Percentiles rank a stretch among this genome's conserved stretches.
phyloP scores from a whole-genome alignment of 2,113 vertebrate species.

The Paralichthys olivaceus region DNA sequence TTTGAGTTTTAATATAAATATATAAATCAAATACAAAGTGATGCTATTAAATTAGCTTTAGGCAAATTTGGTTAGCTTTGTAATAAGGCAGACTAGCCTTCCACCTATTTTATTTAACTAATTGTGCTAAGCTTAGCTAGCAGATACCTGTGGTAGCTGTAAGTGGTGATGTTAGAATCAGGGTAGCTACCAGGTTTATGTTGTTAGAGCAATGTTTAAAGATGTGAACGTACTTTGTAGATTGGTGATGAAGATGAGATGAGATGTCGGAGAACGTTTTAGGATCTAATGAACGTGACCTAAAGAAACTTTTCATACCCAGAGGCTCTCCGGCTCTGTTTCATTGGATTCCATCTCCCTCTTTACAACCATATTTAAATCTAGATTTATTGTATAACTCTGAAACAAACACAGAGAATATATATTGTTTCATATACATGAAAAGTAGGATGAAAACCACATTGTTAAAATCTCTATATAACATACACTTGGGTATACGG shows the following conservation, averaged over 20 bases:
- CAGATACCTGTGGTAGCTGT: not conserved
- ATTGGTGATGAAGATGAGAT: conserved; percentile 45
- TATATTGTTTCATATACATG: conserved; percentile 2
- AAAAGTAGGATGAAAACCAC: not conserved
- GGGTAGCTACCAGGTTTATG: not conserved
- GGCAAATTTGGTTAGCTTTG: not conserved
- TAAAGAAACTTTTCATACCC: conserved; percentile 58
- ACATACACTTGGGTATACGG: too few relatives aligned
- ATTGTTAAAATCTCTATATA: not conserved
- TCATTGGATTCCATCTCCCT: conserved; percentile 66
- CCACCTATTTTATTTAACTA: not conserved
- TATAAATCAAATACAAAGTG: not conserved
- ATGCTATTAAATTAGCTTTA: not conserved
- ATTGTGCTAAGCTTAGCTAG: conserved; percentile 23
- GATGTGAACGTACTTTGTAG: conserved; percentile 22
- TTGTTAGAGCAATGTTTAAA: conserved; percentile 33
- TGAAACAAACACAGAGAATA: conserved; percentile 63
- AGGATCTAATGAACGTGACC: conserved; percentile 12
- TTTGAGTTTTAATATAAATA: too few relatives aligned
- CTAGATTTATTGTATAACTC: conserved; percentile 50
- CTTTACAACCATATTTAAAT: conserved; percentile 49
- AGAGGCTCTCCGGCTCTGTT: conserved; percentile 55
- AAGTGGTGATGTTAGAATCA: not conserved
- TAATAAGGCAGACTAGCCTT: not conserved
- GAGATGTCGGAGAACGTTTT: not conserved